A percentile compares a stretch with the other conserved stretches of the same genome.
These are phyloP conservation scores for Lydus trimaculatus DNA, from an alignment of 2,888 invertebrate genomes.

Conservation along the genomic window DNA sequence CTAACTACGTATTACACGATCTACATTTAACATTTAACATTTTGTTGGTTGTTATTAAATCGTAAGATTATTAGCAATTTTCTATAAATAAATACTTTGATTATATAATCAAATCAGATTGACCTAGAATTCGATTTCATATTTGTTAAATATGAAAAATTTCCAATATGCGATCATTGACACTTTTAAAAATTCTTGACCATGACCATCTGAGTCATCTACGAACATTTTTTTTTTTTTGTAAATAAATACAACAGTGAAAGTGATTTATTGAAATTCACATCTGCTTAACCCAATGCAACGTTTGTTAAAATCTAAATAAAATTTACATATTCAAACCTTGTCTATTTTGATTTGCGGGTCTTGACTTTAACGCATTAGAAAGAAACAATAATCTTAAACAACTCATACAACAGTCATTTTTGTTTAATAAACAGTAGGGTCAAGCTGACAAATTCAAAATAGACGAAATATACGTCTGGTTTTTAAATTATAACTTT, in stretches of 20 bases:
- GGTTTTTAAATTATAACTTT: too few species aligned
- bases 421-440: too few species aligned
- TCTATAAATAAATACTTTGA: background rate
- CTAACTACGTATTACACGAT: background rate
- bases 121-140: background rate
- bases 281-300: too few species aligned
- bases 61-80: too few species aligned
- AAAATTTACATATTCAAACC: too few species aligned
- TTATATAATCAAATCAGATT: background rate
- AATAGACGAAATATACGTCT: background rate
- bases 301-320: too few species aligned
- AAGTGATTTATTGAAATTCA: background rate
- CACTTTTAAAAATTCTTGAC: conserved; percentile 1
- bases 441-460: background rate
- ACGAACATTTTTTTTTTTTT: background rate
- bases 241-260: background rate
- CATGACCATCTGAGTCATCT: background rate
- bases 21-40: background rate
- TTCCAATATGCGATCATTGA: background rate
- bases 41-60: background rate
- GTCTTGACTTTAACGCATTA: too few species aligned
- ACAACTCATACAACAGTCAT: too few species aligned
- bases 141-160: background rate
- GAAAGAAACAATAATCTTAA: too few species aligned
- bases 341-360: too few species aligned